Conservation (phyloP, 2,888 invertebrate species). For the Mythimna impura region DNA sequence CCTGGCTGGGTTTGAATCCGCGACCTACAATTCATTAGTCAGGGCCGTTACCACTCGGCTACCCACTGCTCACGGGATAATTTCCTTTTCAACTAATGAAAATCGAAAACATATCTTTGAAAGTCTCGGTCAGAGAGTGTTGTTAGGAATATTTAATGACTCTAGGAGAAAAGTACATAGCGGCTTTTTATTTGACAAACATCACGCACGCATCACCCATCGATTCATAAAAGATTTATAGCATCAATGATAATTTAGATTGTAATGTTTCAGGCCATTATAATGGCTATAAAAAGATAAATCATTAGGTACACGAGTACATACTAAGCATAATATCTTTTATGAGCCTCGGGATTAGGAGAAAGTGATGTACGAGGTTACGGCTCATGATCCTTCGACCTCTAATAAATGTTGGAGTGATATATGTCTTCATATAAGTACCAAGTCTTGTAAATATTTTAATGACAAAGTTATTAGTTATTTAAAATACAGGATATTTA, state of each 20-base stretch:
- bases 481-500: neutral
- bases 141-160: constrained; percentile 4
- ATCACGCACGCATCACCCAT: constrained; percentile 12
- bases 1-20: too few species aligned
- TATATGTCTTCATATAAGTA: neutral
- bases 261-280: constrained; percentile 29
- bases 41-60: too few species aligned
- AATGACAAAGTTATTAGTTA: neutral
- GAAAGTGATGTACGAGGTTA: constrained; percentile 57
- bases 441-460: neutral
- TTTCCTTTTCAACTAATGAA: neutral
- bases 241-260: constrained; percentile 34
- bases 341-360: constrained; percentile 45
- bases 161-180: neutral
- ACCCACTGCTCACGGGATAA: too few species aligned
- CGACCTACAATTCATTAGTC: too few species aligned
- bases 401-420: constrained; percentile 12
- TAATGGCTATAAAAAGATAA: constrained; percentile 37
- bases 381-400: constrained; percentile 46
- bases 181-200: constrained; percentile 6
- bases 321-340: constrained; percentile 29
- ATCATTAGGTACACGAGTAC: constrained; percentile 27
- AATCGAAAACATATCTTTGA: neutral
- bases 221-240: constrained; percentile 26
- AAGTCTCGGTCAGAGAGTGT: neutral